Conservation (phyloP, 2,888 invertebrate genomes). For the Hedychridium roseum region DNA sequence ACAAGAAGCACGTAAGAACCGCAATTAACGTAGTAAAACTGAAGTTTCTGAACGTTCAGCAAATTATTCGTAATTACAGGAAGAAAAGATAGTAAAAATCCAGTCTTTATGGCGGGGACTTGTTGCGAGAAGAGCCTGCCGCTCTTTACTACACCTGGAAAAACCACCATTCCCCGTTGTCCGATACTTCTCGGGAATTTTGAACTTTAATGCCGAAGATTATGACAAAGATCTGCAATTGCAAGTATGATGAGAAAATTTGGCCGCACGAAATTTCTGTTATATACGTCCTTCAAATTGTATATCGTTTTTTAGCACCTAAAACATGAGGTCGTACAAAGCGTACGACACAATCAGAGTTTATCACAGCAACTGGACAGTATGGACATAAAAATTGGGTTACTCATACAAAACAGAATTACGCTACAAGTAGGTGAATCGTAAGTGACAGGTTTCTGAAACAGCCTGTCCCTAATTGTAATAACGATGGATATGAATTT, state of each 20-base stretch:
- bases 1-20: neutral
- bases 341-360: slow-evolving; percentile 76
- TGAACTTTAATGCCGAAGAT: slow-evolving; percentile 77
- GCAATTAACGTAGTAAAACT: neutral
- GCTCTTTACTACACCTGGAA: slow-evolving; percentile 67
- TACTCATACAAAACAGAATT: slow-evolving; percentile 81
- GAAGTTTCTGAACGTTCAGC: neutral
- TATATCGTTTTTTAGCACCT: slow-evolving; percentile 65
- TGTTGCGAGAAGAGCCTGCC: slow-evolving; percentile 71
- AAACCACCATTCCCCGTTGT: slow-evolving; percentile 71
- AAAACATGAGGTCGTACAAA: slow-evolving; percentile 76
- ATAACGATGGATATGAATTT: neutral
- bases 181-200: slow-evolving; percentile 73
- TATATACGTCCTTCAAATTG: no score
- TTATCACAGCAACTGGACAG: slow-evolving; percentile 76
- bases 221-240: slow-evolving; percentile 76
- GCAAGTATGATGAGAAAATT: slow-evolving; percentile 66
- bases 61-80: slow-evolving; percentile 52
- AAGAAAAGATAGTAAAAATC: slow-evolving; percentile 70
- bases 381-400: slow-evolving; percentile 83
- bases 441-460: no score
- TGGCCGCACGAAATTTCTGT: no score
- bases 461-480: no score
- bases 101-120: slow-evolving; percentile 76
- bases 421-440: slow-evolving; percentile 70